Evolutionary conservation across 2,113 vertebrate genomes (phyloP), one percentile per base, ranked within the genome.

Genomic region (Oxyura jamaicensis): DNA sequence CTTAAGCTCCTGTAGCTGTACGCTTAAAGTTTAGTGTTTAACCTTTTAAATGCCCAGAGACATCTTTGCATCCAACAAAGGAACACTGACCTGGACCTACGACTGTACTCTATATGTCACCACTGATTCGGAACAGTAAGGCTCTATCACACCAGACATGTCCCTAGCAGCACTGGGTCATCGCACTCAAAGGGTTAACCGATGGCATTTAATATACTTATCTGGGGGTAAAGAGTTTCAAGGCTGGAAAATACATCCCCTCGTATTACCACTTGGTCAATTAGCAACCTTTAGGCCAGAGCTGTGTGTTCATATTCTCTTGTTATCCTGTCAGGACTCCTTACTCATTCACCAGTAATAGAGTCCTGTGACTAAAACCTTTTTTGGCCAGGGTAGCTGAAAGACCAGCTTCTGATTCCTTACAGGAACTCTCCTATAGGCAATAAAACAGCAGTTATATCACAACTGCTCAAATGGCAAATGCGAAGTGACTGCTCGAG

Each of bases 401-500:
- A 95, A 96, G 92, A 94, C 94, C 90, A 94, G 95, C 91, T 96
- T 83, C 87, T 79, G 76, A 93, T 91, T 96, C 95, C 93, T 97
- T 93, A 76, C 73, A 95, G 88, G 87, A 93, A 96, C 93, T 96
- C 95, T 98, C 98, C 88, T 98, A 83, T 94, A 92, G 98, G 97
- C 97, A 80, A 97, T 91, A 97, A 97, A 97, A 69, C 94, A 96
- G 97, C 97, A 95, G 94, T 95, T 96, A 86, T 91, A 88, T 97
- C 96, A 96, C 92, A 41, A 3, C 80, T 90, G 94, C 93, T 97
- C 96, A 97, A 95, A 97, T 68, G 91, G 96, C 89, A 98, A 98
- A 98, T 97, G 84, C 95, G 95, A 98, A 97, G 98, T 97, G 98
- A 98, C 98, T 98, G 97, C 94, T 97, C 39, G 29, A 95, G 88